Base-by-base conservation (phyloP, 2,797 vertebrate species). In the Melanotaenia boesemani region DNA sequence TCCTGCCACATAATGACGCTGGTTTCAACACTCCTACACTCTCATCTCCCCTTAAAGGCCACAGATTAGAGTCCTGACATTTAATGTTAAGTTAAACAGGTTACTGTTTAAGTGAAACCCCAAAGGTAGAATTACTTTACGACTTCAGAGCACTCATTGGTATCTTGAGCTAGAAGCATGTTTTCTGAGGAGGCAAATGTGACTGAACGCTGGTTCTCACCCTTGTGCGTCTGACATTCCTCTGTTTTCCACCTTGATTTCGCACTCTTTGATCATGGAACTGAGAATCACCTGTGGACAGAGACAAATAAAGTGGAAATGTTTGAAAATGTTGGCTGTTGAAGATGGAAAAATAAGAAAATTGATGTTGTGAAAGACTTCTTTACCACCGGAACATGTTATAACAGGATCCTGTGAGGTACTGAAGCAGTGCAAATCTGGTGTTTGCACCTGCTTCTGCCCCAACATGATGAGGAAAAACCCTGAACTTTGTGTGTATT, bases 231-330 rank as follows among this genome's bases (percentile, higher is more conserved):
- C 98, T 86, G 97, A 96, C 86, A 97, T 97, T 18, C 94, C 96
- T 93, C 96, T 95, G 94, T 97, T 99, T 93, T 99, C 98, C 92
- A 99, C 95, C 95, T 99, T 99, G 89, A 97, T 97, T 94, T 99
- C 98, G 88, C 98, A 99, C 92, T 99, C 98, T 89, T 98, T 99
- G 93, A 99, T 97, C 98, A 99, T 99, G 58, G 98, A 99, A 87
- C 95, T 97, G 87, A 99, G 95, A 94, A 99, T 99, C 92, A 98
- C 97, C 98, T 99, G 92, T 4, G 34, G 41, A 63, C 28, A 44
- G 11, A 83, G 32, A 76, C 34, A 61, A 30, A 66, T 32, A 9
- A 1, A 54, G 4, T 5, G 24, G 18, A 44, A 36, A 70, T 18
- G 20, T 30, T 20, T 15, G 20, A 46, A 54, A 34, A 32, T 8